These are phyloP conservation scores for Choristoneura rosaceana DNA, from an alignment of 2,888 invertebrate genomes.

Conservation along the genomic window DNA sequence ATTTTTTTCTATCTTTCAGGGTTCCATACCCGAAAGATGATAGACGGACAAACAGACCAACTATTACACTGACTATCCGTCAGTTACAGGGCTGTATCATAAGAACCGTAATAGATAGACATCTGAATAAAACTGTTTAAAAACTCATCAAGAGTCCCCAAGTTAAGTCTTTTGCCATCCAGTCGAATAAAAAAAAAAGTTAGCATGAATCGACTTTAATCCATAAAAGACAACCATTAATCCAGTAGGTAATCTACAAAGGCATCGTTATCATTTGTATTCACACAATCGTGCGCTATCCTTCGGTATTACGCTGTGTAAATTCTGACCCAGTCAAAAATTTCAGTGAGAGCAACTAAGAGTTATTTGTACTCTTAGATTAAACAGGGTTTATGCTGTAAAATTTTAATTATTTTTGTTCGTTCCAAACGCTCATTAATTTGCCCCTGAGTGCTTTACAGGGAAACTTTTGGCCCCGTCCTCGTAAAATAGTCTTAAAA, in stretches of 20 bases:
- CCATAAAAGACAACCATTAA: background rate
- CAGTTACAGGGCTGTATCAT: too few species aligned
- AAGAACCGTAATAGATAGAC: too few species aligned
- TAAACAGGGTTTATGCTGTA: background rate
- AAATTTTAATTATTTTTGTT: background rate
- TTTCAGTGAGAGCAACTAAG: too few species aligned
- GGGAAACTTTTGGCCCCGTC: background rate
- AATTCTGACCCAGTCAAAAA: too few species aligned
- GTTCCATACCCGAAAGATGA: too few species aligned
- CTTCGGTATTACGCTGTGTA: too few species aligned
- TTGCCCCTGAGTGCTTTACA: background rate
- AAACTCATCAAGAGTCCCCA: background rate
- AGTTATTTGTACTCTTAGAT: background rate
- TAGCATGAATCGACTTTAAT: background rate
- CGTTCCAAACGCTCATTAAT: background rate
- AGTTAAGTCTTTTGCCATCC: too few species aligned
- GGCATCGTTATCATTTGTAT: background rate
- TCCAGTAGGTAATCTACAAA: background rate
- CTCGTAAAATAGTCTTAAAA: conserved; percentile 9
- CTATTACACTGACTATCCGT: too few species aligned
- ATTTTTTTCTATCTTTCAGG: too few species aligned
- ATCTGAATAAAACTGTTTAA: background rate
- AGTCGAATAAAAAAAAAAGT: too few species aligned
- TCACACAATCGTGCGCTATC: background rate
- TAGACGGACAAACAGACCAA: too few species aligned